These are phyloP conservation scores for Echinometra lucunter DNA, from an alignment of 53 echinoderm and acorn worm species.

Conservation along the genomic window DNA sequence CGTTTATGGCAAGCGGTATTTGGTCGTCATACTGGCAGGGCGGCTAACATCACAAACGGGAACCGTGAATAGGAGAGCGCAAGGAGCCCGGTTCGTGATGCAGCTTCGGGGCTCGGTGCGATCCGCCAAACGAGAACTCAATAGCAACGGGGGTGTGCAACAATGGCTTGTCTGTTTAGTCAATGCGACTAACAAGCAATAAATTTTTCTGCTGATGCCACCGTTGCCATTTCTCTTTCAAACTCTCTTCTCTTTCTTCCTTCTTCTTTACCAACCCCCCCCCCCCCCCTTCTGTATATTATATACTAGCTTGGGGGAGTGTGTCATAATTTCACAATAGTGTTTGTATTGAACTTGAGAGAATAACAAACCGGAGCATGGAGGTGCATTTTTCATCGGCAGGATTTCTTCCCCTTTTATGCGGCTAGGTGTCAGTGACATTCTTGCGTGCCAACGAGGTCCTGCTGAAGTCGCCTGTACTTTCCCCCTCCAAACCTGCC, in stretches of 20 bases:
- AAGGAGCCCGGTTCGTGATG: constrained; percentile 59
- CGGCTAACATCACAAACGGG: constrained; percentile 67
- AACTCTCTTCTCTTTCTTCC: constrained; percentile 19
- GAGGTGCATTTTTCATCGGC: constrained; percentile 64
- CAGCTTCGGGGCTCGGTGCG: constrained; percentile 57
- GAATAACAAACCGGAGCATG: constrained; percentile 62
- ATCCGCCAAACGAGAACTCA: constrained; percentile 52
- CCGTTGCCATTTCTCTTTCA: constrained; percentile 53
- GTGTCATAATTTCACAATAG: constrained; percentile 62
- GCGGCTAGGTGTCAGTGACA: constrained; percentile 65
- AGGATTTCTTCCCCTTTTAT: constrained; percentile 57
- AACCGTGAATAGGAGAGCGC: constrained; percentile 60
- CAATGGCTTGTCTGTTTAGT: constrained; percentile 68
- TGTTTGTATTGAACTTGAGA: constrained; percentile 64
- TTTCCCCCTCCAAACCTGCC: constrained; percentile 43
- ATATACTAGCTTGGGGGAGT: constrained; percentile 41
- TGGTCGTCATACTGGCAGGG: constrained; percentile 49
- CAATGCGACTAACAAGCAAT: constrained; percentile 71
- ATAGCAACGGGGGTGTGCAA: constrained; percentile 58
- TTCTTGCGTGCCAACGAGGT: constrained; percentile 58
- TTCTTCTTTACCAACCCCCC: neutral
- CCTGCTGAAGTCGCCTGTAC: constrained; percentile 34
- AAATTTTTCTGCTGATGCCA: constrained; percentile 71
- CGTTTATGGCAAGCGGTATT: constrained; percentile 45
- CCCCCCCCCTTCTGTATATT: constrained; percentile 28